These are phyloP conservation scores for Diadema setosum DNA, from an alignment of 35 echinoderm and acorn worm species.

Conservation along the genomic window DNA sequence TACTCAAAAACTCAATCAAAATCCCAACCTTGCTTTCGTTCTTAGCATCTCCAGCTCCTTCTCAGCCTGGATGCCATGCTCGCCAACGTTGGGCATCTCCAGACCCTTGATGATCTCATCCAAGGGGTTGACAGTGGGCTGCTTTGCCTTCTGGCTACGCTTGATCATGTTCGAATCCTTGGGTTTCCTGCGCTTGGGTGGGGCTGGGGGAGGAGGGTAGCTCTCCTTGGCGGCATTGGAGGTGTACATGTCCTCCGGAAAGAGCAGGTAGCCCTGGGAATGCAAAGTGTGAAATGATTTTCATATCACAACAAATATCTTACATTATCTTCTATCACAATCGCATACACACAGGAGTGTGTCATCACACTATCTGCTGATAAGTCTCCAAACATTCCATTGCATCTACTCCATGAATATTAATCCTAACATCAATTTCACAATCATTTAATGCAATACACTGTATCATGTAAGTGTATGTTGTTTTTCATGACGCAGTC, in stretches of 20 bases:
- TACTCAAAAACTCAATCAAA: no score
- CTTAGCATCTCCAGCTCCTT: constrained; percentile 55
- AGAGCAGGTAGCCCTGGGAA: constrained; percentile 72
- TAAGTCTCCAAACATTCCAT: neutral
- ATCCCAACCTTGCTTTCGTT: constrained; percentile 75
- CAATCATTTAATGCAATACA: no score
- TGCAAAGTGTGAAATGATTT: no score
- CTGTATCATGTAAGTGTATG: no score
- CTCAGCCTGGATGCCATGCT: constrained; percentile 82
- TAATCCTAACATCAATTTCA: no score
- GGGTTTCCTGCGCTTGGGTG: constrained; percentile 36
- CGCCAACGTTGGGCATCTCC: constrained; percentile 65
- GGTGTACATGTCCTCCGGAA: constrained; percentile 57
- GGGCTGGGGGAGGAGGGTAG: constrained; percentile 29
- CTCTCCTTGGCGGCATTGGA: constrained; percentile 89
- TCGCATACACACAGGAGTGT: neutral
- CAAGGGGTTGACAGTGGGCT: constrained; percentile 43
- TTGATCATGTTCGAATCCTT: constrained; percentile 57
- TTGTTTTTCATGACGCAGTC: no score
- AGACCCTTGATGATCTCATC: constrained; percentile 73
- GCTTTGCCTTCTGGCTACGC: neutral
- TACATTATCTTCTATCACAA: no score
- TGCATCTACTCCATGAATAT: no score
- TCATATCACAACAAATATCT: no score
- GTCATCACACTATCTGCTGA: neutral